Base-by-base conservation (phyloP, 2,888 invertebrate species). In the Polia nebulosa region DNA sequence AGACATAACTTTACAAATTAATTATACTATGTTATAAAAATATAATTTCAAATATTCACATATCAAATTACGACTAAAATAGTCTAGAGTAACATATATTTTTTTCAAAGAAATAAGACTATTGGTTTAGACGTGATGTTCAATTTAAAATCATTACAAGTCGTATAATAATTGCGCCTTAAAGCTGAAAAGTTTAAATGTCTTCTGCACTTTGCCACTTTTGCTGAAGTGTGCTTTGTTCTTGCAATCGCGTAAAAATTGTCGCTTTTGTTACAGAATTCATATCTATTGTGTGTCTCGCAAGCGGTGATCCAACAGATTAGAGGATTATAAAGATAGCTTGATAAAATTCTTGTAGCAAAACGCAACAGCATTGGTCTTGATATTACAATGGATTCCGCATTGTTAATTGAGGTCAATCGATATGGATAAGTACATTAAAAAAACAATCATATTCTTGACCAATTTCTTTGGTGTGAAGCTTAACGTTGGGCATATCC, bases 261-360 rank as follows among this genome's bases (percentile, higher is more conserved):
- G 63, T 49, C 49, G 32, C 44, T 52, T 52, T 71, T 77, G 45
- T 56, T 71, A 63, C 41, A 45, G 29, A 32, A 64, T 53, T 62
- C 44, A 64, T 57, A 57, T 67, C 44, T 71, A 51, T 64, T 58
- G 57, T 64, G 32, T 44, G 20, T 61, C 49, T 67, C 49, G 56
- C 49, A 44, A 63, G 39, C 56, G 44, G 47, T 59, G 39, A 34
- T 36, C 45, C 45, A 63, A 62, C 25, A 57, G 71, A 82, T 80
- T 72, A 51, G 45, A 60, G 78, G 60, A 78, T 83, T 78, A 72
- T 59, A 62, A 65, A 63, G 65, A 74, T 72, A 68, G 32, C 49
- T 67, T 52, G 64, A 78, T 80, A 76, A 80, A 27, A 73, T 78
- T 81, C 49, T 68, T 59, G 32, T 63, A 72, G 15, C 32, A 47